Base-by-base conservation (phyloP, 2,113 vertebrate species). In the Peromyscus leucopus region DNA sequence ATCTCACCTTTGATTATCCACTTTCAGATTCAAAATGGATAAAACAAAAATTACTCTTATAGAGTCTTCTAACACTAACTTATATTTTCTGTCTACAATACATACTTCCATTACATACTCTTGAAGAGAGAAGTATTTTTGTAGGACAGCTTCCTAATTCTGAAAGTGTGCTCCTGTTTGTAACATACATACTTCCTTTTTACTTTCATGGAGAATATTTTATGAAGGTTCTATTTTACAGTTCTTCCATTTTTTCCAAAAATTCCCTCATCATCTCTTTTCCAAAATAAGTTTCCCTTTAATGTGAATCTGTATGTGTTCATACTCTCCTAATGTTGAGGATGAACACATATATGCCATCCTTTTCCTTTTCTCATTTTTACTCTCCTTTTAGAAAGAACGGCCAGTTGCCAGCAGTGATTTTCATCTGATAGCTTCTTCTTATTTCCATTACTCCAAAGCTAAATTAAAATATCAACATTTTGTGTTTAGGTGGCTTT, bases 111-210 rank as follows among this genome's bases (percentile, higher is more conserved):
- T 79, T 61, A 87, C 2, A 2, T 87, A 90, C 1, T 69, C 69
- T 89, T 89, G 7, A 87, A 90, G 69, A 69, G 1, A 28, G 75
- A 94, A 67, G 46, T 96, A 87, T 93, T 95, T 95, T 95, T 86
- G 55, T 87, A 96, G 19, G 13, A 51, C 61, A 78, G 36, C 59
- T 94, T 95, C 90, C 92, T 97, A 92, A 87, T 91, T 93, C 76
- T 94, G 36, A 9, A 91, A 83, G 24, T 94, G 65, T 94, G 42
- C 80, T 93, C 57, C 86, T 82, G 46, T 89, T 88, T 93, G 67
- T 93, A 69, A 74, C 33, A n/a, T 96, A 87, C 0, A 0, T 95
- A 79, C 36, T 65, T 16, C 13, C 26, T 74, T 19, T 63, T 89
- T 69, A 90, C 31, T 39, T 72, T 94, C 91, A 85, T 93, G 63